A percentile compares a stretch with the other conserved stretches of the same genome.
These are phyloP conservation scores for Phaethornis superciliosus DNA, from an alignment of 2,113 vertebrate genomes.

Conservation along the genomic window DNA sequence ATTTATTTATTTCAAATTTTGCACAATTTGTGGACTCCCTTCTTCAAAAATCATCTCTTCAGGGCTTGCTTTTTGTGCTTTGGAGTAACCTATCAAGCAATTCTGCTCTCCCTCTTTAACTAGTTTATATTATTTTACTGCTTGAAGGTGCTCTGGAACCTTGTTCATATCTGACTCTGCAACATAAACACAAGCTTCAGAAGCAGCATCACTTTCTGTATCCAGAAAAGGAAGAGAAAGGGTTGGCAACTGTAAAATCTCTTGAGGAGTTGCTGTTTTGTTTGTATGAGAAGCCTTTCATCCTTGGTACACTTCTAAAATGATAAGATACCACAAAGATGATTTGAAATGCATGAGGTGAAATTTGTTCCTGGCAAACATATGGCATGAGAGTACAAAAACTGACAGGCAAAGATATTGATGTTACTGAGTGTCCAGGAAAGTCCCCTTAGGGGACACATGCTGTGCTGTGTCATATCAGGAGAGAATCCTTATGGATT, in stretches of 20 bases:
- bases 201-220: background rate
- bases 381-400: background rate
- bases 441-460: background rate
- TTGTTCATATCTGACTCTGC: background rate
- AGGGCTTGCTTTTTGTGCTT: background rate
- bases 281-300: background rate
- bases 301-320: background rate
- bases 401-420: background rate
- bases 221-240: background rate
- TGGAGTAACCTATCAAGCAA: background rate
- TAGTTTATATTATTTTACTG: background rate
- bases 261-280: background rate
- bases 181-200: background rate
- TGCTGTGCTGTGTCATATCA: background rate
- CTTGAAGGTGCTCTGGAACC: background rate
- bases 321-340: background rate
- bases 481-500: background rate
- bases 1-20: background rate
- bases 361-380: background rate
- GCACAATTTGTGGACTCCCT: fast-evolving
- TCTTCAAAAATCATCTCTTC: background rate
- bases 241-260: background rate
- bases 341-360: background rate
- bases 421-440: background rate
- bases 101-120: background rate